Base-by-base conservation (phyloP, 2,797 vertebrate genomes). In the Simalia tracyae region DNA sequence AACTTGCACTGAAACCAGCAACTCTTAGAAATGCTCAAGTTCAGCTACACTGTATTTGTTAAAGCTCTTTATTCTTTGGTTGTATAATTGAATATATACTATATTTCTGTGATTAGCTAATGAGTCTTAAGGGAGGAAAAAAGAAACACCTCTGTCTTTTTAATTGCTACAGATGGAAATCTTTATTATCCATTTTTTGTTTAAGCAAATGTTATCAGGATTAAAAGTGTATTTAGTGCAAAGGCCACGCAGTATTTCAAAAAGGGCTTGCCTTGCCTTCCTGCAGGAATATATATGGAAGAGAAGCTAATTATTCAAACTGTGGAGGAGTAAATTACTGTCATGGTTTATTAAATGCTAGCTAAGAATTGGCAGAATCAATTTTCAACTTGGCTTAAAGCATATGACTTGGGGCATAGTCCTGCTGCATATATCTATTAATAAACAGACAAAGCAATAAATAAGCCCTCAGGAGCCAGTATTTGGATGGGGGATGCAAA, bases 321-420 rank as follows among this genome's bases (percentile, higher is more conserved):
- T 31, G 46, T 81, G 85, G 88, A 92, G 68, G 84, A 90, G 89
- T 92, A 81, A 90, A 87, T 92, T 92, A 87, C 89, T 92, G 89
- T 81, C 92, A 92, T 57, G 66, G 84, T 90, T 92, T 92, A 92
- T 92, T 90, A 92, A 87, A 90, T 60, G 76, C 92, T n/a, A 92
- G 92, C 46, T n/a, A 90, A 90, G 66, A 87, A 50, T 90, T 90
- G 89, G 89, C 89, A 90, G 85, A 87, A 86, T 87, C 92, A 87
- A 84, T 90, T 90, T 92, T 87, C 89, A 92, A 87, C 89, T 81
- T 92, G 89, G 92, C 89, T 66, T 89, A 57, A 42, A 90, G 84
- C 89, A 84, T 63, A 68, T 81, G 59, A 42, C 28, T 60, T 87
- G 57, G 84, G 64, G 88, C 76, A 84, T 57, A 87, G 56, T 72